Evolutionary conservation across 2,797 vertebrate genomes (phyloP).

Genomic region (Phataginus tetradactyla): DNA sequence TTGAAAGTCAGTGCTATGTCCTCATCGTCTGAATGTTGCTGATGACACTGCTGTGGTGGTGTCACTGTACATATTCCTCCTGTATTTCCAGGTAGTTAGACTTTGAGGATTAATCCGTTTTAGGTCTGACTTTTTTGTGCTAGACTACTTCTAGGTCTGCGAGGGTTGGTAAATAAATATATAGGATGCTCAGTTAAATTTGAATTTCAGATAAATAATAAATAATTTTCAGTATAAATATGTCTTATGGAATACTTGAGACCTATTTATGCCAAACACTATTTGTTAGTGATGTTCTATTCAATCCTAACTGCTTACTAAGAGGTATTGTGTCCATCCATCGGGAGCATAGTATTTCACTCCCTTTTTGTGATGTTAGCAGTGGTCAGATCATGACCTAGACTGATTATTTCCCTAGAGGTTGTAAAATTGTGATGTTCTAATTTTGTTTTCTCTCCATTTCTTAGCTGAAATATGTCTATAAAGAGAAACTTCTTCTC

Average conservation of each 20-base stretch:
- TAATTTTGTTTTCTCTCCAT: neutral
- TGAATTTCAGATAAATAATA: conserved; percentile 30
- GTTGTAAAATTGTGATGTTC: neutral
- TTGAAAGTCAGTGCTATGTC: neutral
- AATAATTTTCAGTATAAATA: neutral
- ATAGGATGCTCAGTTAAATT: neutral
- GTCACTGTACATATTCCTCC: neutral
- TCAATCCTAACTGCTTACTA: neutral
- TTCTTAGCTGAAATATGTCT: neutral
- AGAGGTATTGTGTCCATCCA: neutral
- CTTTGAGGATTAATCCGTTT: neutral
- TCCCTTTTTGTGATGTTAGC: neutral
- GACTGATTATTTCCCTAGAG: neutral
- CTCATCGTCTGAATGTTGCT: neutral
- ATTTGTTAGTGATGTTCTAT: conserved; percentile 6
- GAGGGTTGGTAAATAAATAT: conserved; percentile 34
- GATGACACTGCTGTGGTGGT: neutral
- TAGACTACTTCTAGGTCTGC: neutral
- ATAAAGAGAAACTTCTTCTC: neutral
- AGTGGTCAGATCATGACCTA: neutral
- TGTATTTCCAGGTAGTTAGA: neutral
- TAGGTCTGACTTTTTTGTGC: neutral
- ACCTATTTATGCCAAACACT: neutral
- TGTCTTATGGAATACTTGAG: neutral
- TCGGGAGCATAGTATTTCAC: neutral